Conservation (phyloP, 2,797 vertebrate genomes). For the Semaprochilodus insignis region DNA sequence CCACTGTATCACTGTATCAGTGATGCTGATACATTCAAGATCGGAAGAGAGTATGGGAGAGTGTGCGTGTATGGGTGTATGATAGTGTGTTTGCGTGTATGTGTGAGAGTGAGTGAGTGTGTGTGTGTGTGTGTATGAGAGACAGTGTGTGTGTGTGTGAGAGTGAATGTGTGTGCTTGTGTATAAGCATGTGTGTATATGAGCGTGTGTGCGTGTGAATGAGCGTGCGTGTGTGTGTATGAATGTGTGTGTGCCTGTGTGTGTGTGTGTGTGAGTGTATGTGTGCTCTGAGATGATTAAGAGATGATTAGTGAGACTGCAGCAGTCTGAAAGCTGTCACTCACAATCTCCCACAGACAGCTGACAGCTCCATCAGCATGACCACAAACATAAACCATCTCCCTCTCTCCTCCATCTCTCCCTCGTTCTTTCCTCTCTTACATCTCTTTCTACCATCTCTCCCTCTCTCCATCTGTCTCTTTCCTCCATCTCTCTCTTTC, state of each 20-base stretch:
- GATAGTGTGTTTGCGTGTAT: not conserved
- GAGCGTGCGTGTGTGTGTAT: not conserved
- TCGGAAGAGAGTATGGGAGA: no score
- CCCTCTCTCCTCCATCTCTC: not conserved
- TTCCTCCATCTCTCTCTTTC: not conserved
- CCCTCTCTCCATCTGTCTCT: not conserved
- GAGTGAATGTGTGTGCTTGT: not conserved
- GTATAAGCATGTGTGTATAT: not conserved
- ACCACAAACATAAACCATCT: not conserved
- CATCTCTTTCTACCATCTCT: not conserved
- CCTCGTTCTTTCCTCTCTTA: not conserved
- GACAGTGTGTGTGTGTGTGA: no score
- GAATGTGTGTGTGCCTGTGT: no score
- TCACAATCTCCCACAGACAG: constrained; percentile 37
- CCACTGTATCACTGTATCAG: no score
- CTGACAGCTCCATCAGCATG: constrained; percentile 48
- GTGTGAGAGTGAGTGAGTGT: not conserved
- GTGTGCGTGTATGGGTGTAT: no score
- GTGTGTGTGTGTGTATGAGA: no score
- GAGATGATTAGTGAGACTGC: constrained; percentile 49
- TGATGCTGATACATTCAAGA: no score
- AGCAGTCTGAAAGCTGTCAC: constrained; percentile 53
- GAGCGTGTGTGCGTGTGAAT: not conserved
- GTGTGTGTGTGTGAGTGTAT: not conserved
- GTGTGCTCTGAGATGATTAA: constrained; percentile 55